These are phyloP conservation scores for Neoniphon sammara DNA, from an alignment of 2,797 vertebrate species.

Conservation along the genomic window DNA sequence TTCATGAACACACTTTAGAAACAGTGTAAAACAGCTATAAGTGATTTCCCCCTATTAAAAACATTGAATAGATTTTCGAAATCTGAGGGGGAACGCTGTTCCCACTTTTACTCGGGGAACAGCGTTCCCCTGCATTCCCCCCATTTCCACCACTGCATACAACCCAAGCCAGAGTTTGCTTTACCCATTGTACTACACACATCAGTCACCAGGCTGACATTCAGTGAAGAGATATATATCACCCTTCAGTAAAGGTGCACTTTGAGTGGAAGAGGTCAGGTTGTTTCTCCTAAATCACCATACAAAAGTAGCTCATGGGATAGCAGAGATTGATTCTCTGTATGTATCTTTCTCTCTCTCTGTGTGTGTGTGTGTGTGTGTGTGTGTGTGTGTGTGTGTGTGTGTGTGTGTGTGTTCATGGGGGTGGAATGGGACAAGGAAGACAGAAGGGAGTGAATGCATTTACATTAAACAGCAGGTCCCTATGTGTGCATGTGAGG, in stretches of 20 bases:
- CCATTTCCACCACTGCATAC: too few relatives aligned
- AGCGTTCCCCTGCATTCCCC: too few relatives aligned
- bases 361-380: constrained; percentile 2
- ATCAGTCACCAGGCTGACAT: constrained; percentile 22
- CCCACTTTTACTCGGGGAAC: too few relatives aligned
- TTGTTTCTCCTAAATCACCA: constrained; percentile 46
- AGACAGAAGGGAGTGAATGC: too few relatives aligned
- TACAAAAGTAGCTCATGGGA: constrained; percentile 29
- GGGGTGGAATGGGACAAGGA: too few relatives aligned
- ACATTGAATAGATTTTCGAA: too few relatives aligned
- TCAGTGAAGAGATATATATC: neutral
- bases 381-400: constrained; percentile 17
- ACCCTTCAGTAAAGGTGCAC: constrained; percentile 8
- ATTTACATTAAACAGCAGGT: constrained; percentile 11
- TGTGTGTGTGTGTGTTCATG: constrained; percentile 13
- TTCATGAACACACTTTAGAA: too few relatives aligned
- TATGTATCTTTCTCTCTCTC: neutral
- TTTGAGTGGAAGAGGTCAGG: constrained; percentile 35
- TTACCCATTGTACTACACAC: neutral
- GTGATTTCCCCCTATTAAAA: too few relatives aligned
- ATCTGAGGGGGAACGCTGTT: too few relatives aligned
- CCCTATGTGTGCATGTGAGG: neutral
- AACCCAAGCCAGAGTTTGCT: neutral
- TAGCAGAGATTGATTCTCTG: constrained; percentile 22
- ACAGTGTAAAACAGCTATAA: too few relatives aligned